Evolutionary conservation across 2,113 vertebrate genomes (phyloP).

Genomic region (Lycocorax pyrrhopterus): DNA sequence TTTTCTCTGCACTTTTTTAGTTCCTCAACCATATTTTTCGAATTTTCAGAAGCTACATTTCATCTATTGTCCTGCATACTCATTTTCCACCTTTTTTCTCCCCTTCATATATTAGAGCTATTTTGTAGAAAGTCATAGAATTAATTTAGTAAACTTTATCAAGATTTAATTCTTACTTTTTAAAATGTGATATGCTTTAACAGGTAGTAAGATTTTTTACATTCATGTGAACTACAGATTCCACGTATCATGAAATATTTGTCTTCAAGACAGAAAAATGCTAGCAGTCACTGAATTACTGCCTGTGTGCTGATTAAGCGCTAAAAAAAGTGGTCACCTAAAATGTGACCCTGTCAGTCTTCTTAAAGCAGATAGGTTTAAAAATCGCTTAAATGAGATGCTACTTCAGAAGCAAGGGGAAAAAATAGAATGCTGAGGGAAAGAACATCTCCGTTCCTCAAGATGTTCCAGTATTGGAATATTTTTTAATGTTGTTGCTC

Average conservation of each 20-base stretch:
- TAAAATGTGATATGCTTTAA: not conserved
- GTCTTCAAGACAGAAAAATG: not conserved
- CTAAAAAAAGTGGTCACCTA: not conserved
- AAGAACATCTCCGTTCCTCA: not conserved
- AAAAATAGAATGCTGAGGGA: not conserved
- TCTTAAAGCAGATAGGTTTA: not conserved
- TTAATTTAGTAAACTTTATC: not conserved
- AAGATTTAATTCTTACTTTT: not conserved
- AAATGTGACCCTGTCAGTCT: not conserved
- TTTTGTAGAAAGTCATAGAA: not conserved
- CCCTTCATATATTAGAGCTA: not conserved
- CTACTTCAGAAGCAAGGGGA: not conserved
- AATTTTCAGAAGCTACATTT: not conserved
- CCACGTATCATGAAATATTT: not conserved
- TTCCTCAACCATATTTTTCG: not conserved
- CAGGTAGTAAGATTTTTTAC: not conserved
- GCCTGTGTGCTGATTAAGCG: not conserved
- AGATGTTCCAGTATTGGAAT: not conserved
- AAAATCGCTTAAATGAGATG: not conserved
- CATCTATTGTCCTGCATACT: not conserved
- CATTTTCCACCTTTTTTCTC: accelerated
- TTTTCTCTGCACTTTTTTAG: not conserved
- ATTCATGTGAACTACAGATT: not conserved
- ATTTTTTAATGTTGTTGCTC: not conserved
- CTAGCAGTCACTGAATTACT: not conserved